Percentiles rank a stretch among this genome's conserved stretches.
These are phyloP conservation scores for Leptinotarsa lineolata DNA, from an alignment of 1,140 invertebrate species.

Conservation along the genomic window DNA sequence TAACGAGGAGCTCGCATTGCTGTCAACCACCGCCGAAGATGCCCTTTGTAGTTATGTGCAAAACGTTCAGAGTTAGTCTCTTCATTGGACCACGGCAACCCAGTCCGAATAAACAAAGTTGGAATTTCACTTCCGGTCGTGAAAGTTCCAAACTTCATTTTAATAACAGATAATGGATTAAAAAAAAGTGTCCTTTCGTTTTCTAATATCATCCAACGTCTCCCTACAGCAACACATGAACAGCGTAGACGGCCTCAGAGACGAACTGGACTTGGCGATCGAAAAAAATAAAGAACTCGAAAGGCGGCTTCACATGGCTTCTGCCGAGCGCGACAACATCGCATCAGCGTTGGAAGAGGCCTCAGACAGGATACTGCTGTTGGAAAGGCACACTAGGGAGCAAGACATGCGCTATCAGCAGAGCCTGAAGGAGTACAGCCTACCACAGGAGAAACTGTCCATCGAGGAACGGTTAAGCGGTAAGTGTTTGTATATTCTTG, in stretches of 20 bases:
- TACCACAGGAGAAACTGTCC: constrained; percentile 67
- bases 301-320: constrained; percentile 71
- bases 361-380: constrained; percentile 80
- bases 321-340: constrained; percentile 78
- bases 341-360: constrained; percentile 83
- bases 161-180: too few relatives aligned
- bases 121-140: too few relatives aligned
- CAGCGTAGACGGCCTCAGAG: constrained; percentile 83
- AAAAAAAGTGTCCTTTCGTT: too few relatives aligned
- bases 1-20: too few relatives aligned
- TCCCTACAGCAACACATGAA: constrained; percentile 74
- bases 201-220: too few relatives aligned
- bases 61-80: too few relatives aligned
- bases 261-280: constrained; percentile 83
- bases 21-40: too few relatives aligned
- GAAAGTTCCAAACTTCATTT: too few relatives aligned
- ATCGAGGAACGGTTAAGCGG: constrained; percentile 65
- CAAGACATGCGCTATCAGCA: constrained; percentile 68
- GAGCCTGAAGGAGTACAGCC: constrained; percentile 64
- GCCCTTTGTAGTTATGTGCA: too few relatives aligned
- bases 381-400: constrained; percentile 84
- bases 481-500: constrained; percentile 36
- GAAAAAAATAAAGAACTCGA: constrained; percentile 86
- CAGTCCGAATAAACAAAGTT: too few relatives aligned
- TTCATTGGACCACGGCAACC: too few relatives aligned